Evolutionary conservation across 1,140 invertebrate species (phyloP).

Genomic region (Stenopsyche tienmushanensis): DNA sequence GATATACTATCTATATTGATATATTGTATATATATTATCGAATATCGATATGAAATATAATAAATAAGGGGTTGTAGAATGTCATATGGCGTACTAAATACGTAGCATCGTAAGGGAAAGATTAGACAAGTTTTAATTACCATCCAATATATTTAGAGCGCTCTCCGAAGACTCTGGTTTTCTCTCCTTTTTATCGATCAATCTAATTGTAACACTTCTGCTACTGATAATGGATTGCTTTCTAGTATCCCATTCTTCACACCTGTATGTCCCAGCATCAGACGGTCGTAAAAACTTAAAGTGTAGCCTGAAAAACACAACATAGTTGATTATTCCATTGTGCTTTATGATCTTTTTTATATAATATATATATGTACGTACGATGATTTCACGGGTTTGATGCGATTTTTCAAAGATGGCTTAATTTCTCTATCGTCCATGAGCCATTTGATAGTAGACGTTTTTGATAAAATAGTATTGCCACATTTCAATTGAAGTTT

Average conservation of each 20-base stretch:
- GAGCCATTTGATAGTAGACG: conserved; percentile 32
- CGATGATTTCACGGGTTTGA: conserved; percentile 29
- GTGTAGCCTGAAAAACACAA: conserved; percentile 46
- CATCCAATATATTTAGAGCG: not conserved
- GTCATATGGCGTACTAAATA: no score
- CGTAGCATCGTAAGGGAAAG: no score
- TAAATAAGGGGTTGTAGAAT: no score
- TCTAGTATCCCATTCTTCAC: conserved; percentile 44
- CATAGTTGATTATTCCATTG: not conserved
- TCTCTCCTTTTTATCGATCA: conserved; percentile 44
- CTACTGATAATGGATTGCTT: conserved; percentile 44
- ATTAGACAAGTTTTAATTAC: not conserved
- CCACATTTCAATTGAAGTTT: conserved; percentile 30
- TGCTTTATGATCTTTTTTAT: not conserved
- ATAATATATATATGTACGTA: conserved; percentile 4
- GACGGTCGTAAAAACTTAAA: conserved; percentile 48
- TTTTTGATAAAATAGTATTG: conserved; percentile 9
- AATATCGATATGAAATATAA: no score
- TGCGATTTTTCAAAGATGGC: conserved; percentile 24
- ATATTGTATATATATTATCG: no score
- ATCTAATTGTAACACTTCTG: conserved; percentile 42
- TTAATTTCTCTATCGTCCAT: conserved; percentile 25
- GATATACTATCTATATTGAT: no score
- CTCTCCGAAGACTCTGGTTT: conserved; percentile 28
- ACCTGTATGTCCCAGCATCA: conserved; percentile 51